Evolutionary conservation across 2,888 invertebrate species (phyloP).

Genomic region (Drosophila imparisetae): DNA sequence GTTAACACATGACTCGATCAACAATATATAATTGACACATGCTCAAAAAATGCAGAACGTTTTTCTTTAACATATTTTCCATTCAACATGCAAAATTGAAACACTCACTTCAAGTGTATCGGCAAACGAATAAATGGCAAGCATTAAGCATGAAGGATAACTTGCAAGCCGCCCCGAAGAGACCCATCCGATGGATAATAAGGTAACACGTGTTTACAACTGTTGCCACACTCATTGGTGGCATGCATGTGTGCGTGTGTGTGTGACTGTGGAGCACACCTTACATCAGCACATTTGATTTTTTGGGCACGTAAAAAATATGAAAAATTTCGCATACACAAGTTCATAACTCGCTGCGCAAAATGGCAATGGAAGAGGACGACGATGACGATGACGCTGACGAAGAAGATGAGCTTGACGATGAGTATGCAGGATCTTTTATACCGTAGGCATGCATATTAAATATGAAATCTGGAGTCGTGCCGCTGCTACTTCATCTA

Average conservation of each 20-base stretch:
- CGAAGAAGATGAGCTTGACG: not conserved
- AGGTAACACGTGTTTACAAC: constrained; percentile 59
- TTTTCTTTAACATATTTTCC: not conserved
- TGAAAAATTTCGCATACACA: constrained; percentile 70
- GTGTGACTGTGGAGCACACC: constrained; percentile 18
- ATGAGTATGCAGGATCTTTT: constrained; percentile 8
- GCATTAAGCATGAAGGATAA: constrained; percentile 12
- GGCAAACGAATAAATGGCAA: constrained; percentile 1
- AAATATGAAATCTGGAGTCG: constrained; percentile 55
- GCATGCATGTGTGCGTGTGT: not conserved
- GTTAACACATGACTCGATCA: not conserved
- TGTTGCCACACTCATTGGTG: constrained; percentile 36
- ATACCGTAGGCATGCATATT: constrained; percentile 72
- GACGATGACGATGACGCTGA: not conserved
- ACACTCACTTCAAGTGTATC: not conserved
- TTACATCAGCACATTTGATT: constrained; percentile 50
- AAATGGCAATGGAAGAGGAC: constrained; percentile 37
- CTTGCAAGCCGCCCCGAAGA: constrained; percentile 1
- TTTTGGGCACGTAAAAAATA: constrained; percentile 75
- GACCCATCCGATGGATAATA: constrained; percentile 36
- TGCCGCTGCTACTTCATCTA: constrained; percentile 47
- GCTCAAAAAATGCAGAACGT: not conserved
- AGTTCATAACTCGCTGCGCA: constrained; percentile 67
- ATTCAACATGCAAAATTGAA: not conserved
- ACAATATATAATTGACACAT: not conserved